phyloP scores from a whole-genome alignment of 2,888 invertebrate genomes.

The Meganola albula region DNA sequence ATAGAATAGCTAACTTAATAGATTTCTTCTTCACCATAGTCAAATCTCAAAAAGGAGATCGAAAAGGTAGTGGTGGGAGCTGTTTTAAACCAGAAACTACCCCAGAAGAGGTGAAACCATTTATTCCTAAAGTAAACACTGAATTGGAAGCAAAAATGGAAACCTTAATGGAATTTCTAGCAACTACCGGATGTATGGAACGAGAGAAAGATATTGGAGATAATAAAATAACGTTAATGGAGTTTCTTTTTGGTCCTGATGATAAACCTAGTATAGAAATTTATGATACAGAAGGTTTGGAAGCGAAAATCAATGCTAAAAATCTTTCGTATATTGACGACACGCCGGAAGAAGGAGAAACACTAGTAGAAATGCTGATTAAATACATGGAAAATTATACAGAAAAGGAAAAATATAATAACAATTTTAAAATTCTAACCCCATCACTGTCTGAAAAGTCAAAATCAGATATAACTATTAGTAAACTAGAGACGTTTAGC shows the following conservation, averaged over 20 bases:
- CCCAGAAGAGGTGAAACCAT: constrained; percentile 47
- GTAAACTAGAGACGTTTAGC: constrained; percentile 61
- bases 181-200: constrained; percentile 64
- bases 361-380: constrained; percentile 63
- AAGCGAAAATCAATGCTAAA: constrained; percentile 59
- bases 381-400: constrained; percentile 69
- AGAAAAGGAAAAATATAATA: constrained; percentile 46
- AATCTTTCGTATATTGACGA: constrained; percentile 67
- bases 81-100: constrained; percentile 64
- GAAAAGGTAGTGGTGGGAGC: constrained; percentile 63
- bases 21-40: constrained; percentile 74
- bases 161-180: constrained; percentile 67
- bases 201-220: constrained; percentile 47
- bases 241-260: constrained; percentile 65
- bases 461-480: constrained; percentile 68
- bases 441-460: constrained; percentile 67
- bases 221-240: constrained; percentile 70
- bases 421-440: constrained; percentile 50
- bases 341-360: constrained; percentile 62
- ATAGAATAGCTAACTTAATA: constrained; percentile 65
- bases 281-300: constrained; percentile 45
- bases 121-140: constrained; percentile 49
- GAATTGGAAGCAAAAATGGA: constrained; percentile 72
- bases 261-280: constrained; percentile 57
- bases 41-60: constrained; percentile 63